phyloP scores from a whole-genome alignment of 2,888 invertebrate species.

The Scaptomyza tumidula region DNA sequence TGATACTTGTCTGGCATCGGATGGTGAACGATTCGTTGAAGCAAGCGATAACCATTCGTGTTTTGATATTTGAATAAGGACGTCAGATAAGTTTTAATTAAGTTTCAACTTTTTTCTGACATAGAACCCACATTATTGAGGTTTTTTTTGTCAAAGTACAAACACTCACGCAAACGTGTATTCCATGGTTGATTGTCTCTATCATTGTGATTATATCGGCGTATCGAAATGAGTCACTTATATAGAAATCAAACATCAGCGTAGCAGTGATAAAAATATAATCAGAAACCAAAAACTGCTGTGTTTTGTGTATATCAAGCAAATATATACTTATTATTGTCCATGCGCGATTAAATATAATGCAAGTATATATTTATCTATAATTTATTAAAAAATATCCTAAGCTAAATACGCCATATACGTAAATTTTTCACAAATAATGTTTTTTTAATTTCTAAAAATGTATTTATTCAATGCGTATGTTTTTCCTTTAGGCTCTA shows the following conservation, averaged over 20 bases:
- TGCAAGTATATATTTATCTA: too few species aligned
- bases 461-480: too few species aligned
- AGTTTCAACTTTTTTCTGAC: neutral
- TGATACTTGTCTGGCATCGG: neutral
- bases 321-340: too few species aligned
- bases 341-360: too few species aligned
- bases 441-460: too few species aligned
- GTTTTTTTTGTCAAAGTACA: neutral
- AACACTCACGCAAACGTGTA: slow-evolving; percentile 1
- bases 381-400: too few species aligned
- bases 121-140: neutral
- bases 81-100: slow-evolving; percentile 17
- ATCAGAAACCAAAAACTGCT: neutral
- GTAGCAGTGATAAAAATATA: neutral
- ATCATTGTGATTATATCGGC: slow-evolving; percentile 16
- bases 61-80: slow-evolving; percentile 1
- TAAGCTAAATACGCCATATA: too few species aligned
- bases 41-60: neutral
- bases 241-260: slow-evolving; percentile 2
- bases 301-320: neutral
- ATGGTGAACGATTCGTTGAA: neutral
- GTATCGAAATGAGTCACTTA: slow-evolving; percentile 16
- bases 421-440: too few species aligned
- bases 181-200: neutral
- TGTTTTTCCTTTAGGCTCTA: neutral